Evolutionary conservation across 1,140 invertebrate species (phyloP).

Genomic region (Hyphantria cunea): DNA sequence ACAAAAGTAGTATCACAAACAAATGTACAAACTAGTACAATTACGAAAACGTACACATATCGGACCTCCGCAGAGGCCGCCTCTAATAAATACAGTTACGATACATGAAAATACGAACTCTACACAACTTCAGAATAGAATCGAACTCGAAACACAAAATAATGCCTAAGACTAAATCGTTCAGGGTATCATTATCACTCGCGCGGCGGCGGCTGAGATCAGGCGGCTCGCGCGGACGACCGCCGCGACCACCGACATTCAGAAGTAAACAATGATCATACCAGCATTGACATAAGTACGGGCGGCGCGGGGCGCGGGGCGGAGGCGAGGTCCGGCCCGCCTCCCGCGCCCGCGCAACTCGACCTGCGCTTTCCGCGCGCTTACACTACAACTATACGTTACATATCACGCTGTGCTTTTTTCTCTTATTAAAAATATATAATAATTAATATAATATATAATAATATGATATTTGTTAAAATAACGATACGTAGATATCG

Average conservation of each 20-base stretch:
- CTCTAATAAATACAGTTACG: slow-evolving; percentile 78
- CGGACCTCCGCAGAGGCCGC: slow-evolving; percentile 58
- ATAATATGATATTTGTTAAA: slow-evolving; percentile 81
- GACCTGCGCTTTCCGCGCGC: slow-evolving; percentile 51
- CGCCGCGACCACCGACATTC: slow-evolving; percentile 44
- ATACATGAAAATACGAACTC: slow-evolving; percentile 72
- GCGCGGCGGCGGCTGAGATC: slow-evolving; percentile 76
- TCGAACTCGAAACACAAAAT: slow-evolving; percentile 77
- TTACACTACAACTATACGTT: slow-evolving; percentile 76
- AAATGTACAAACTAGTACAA: slow-evolving; percentile 80
- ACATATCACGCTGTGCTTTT: slow-evolving; percentile 81
- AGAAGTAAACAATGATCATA: slow-evolving; percentile 55
- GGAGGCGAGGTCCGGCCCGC: no score
- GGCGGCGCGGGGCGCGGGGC: slow-evolving; percentile 47
- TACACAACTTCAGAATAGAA: slow-evolving; percentile 78
- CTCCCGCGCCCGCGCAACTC: slow-evolving; percentile 25
- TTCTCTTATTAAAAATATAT: slow-evolving; percentile 80
- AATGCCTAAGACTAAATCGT: slow-evolving; percentile 75
- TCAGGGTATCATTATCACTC: slow-evolving; percentile 68
- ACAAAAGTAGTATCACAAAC: slow-evolving; percentile 82
- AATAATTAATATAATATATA: slow-evolving; percentile 79
- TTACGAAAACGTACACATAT: slow-evolving; percentile 76
- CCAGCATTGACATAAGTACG: slow-evolving; percentile 56
- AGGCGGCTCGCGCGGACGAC: slow-evolving; percentile 48
- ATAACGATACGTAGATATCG: slow-evolving; percentile 78